Percentiles rank a stretch among this genome's conserved stretches.
Evolutionary conservation across 2,797 vertebrate genomes (phyloP).

Genomic region (Sciurus vulgaris): DNA sequence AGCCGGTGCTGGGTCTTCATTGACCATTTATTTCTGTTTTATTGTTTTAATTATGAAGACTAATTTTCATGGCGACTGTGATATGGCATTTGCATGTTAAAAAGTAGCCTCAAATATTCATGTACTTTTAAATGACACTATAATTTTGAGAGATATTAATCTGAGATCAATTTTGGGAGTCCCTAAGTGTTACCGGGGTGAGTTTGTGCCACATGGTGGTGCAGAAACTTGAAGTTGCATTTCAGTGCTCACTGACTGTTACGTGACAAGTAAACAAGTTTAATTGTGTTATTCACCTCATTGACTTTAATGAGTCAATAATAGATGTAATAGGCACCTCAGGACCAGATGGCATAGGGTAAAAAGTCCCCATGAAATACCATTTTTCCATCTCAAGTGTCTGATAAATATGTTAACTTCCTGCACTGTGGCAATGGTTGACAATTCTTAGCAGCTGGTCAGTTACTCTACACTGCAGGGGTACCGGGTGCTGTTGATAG

Average conservation of each 20-base stretch:
- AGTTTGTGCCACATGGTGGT: slow-evolving; percentile 68
- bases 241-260: slow-evolving; percentile 88
- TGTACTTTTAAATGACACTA: slow-evolving; percentile 76
- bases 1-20: slow-evolving; percentile 41
- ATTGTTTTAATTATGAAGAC: slow-evolving; percentile 86
- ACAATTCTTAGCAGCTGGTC: slow-evolving; percentile 88
- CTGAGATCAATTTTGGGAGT: slow-evolving; percentile 79
- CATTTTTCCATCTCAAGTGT: slow-evolving; percentile 89
- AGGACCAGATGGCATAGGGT: slow-evolving; percentile 88
- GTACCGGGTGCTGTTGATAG: slow-evolving; percentile 56
- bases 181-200: not conserved
- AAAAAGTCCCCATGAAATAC: slow-evolving; percentile 85
- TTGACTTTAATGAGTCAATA: slow-evolving; percentile 91
- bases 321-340: slow-evolving; percentile 90
- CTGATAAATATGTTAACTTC: slow-evolving; percentile 89
- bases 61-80: slow-evolving; percentile 63
- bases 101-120: slow-evolving; percentile 74
- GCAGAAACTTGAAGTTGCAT: slow-evolving; percentile 83
- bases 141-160: slow-evolving; percentile 83
- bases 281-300: slow-evolving; percentile 90
- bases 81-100: slow-evolving; percentile 70
- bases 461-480: slow-evolving; percentile 81
- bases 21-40: slow-evolving; percentile 82
- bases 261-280: slow-evolving; percentile 90
- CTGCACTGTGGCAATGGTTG: slow-evolving; percentile 72